Evolutionary conservation across 1,140 invertebrate genomes (phyloP).

Genomic region (Drosophila miranda): DNA sequence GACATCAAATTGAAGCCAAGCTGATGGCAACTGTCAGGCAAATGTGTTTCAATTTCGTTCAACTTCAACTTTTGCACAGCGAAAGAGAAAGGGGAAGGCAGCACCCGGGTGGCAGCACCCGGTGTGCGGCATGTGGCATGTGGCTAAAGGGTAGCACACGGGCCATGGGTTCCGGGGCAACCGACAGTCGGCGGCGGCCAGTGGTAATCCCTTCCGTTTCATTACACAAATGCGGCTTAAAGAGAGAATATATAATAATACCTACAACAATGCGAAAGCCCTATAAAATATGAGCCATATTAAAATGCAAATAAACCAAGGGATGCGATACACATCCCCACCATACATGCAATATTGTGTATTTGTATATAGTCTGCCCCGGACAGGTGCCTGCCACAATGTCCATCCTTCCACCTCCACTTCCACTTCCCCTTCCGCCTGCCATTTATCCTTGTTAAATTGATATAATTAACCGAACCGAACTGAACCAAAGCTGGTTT

Average conservation of each 20-base stretch:
- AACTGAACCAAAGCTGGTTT: slow-evolving; percentile 21
- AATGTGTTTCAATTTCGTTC: slow-evolving; percentile 66
- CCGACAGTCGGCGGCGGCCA: slow-evolving; percentile 48
- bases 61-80: slow-evolving; percentile 33
- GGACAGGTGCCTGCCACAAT: slow-evolving; percentile 18
- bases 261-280: slow-evolving; percentile 45
- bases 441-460: slow-evolving; percentile 38
- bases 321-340: slow-evolving; percentile 4
- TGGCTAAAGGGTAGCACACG: slow-evolving; percentile 5
- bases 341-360: background rate
- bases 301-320: slow-evolving; percentile 57
- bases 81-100: slow-evolving; percentile 5
- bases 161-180: slow-evolving; percentile 22
- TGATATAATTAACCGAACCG: slow-evolving; percentile 45
- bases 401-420: background rate
- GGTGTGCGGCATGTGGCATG: background rate
- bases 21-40: slow-evolving; percentile 67
- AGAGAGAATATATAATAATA: slow-evolving; percentile 51
- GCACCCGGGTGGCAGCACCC: background rate
- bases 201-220: slow-evolving; percentile 67
- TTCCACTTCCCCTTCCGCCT: too few species aligned
- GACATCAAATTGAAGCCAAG: slow-evolving; percentile 69
- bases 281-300: slow-evolving; percentile 48
- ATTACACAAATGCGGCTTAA: slow-evolving; percentile 75
- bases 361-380: slow-evolving; percentile 8